A percentile compares a stretch with the other conserved stretches of the same genome.
phyloP scores from a whole-genome alignment of 1,140 invertebrate species.

The Diorhabda sublineata region DNA sequence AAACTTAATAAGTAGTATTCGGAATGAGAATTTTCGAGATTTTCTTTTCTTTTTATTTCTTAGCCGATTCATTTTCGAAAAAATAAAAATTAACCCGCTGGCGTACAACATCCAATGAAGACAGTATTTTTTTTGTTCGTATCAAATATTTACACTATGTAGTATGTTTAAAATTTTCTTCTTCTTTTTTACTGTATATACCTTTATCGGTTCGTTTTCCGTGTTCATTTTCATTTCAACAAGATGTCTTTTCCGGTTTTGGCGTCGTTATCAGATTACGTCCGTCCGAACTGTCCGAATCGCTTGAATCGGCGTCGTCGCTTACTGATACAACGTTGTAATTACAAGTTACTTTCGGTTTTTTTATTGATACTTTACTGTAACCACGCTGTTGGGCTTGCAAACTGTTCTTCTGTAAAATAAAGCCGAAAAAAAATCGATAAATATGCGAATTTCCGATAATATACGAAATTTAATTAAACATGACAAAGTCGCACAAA shows the following conservation, averaged over 20 bases:
- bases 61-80: background rate
- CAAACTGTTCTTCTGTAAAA: constrained; percentile 41
- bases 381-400: constrained; percentile 39
- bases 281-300: constrained; percentile 44
- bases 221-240: constrained; percentile 30
- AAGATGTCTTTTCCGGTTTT: constrained; percentile 41
- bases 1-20: too few species aligned
- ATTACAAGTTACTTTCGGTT: constrained; percentile 47
- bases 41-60: background rate
- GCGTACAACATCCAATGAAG: constrained; percentile 30
- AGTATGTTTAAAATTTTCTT: constrained; percentile 7
- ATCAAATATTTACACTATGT: constrained; percentile 21
- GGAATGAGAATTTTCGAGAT: too few species aligned
- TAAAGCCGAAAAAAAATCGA: constrained; percentile 14
- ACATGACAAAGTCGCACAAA: too few species aligned
- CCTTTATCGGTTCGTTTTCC: too few species aligned
- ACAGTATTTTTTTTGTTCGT: constrained; percentile 32
- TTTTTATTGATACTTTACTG: constrained; percentile 46
- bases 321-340: constrained; percentile 47
- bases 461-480: too few species aligned
- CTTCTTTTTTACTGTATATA: background rate
- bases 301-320: constrained; percentile 44
- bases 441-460: too few species aligned
- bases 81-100: too few species aligned
- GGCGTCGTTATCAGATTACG: constrained; percentile 37